phyloP scores from a whole-genome alignment of 2,888 invertebrate species.

The Sabellastarte sp. region DNA sequence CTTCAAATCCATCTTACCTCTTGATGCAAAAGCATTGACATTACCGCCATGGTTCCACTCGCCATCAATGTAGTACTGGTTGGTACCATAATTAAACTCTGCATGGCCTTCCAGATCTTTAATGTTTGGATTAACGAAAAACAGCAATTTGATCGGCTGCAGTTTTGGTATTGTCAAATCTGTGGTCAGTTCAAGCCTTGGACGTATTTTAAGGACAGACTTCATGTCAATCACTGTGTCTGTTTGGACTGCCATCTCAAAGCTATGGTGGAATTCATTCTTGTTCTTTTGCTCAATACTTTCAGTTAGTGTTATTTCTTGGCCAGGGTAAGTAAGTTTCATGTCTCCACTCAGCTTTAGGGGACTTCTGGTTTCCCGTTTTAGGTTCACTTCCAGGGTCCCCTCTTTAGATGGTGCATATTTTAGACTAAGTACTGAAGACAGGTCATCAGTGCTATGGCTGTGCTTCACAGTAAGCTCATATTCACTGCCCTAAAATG shows the following conservation, averaged over 20 bases:
- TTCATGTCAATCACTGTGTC: neutral
- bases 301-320: slow-evolving; percentile 15
- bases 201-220: slow-evolving; percentile 7
- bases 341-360: slow-evolving; percentile 12
- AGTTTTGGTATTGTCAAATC: slow-evolving; percentile 15
- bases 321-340: slow-evolving; percentile 19
- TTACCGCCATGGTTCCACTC: slow-evolving; percentile 5
- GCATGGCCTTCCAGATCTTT: slow-evolving; percentile 18
- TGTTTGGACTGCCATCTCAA: slow-evolving; percentile 8
- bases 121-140: slow-evolving; percentile 25
- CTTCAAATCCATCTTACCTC: neutral
- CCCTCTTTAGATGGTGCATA: slow-evolving; percentile 4
- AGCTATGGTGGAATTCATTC: slow-evolving; percentile 14
- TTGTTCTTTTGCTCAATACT: slow-evolving; percentile 12
- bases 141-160: slow-evolving; percentile 20
- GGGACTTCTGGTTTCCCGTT: slow-evolving; percentile 17
- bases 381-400: slow-evolving; percentile 14
- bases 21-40: neutral
- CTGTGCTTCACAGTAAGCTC: too few species aligned
- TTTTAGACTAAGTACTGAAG: too few species aligned
- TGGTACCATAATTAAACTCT: slow-evolving; percentile 12
- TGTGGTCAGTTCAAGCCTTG: slow-evolving; percentile 23
- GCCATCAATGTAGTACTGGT: too few species aligned
- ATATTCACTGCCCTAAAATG: too few species aligned
- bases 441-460: too few species aligned